Evolutionary conservation across 1,140 invertebrate genomes (phyloP), one percentile per base, ranked within the genome.

Genomic region (Coboldia fuscipes): DNA sequence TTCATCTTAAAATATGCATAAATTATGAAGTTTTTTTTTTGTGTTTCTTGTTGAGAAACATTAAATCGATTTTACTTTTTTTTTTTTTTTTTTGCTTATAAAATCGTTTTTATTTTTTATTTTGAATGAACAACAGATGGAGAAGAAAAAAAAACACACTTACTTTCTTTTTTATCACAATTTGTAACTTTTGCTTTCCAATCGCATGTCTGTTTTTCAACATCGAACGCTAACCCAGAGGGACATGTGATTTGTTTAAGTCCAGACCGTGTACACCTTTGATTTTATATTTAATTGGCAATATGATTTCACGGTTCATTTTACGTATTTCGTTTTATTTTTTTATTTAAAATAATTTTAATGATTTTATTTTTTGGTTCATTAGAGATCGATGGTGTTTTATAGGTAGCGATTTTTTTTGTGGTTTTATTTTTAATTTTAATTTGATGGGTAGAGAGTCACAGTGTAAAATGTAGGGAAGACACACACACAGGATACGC

Each of bases 161-260:
- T 84, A 89, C 84, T 86, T 75, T 86, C 82, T 57, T 86, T 72
- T 66, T 77, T 79, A 69, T 88, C 79, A 75, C 84, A 90, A 75
- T 84, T 88, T 68, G 68, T 79, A 67, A 89, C 84, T 74, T 89
- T 88, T 67, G 75, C 79, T 70, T 88, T 89, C 83, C 85, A 90
- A 69, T 90, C 84, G 67, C 86, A 90, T 61, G 84, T 90, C 68
- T 92, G 86, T 71, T 88, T 85, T 68, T 85, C 77, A 65, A 92
- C 75, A 72, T 92, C 86, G 72, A 92, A 92, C 65, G 81, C 78
- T 68, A 92, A 70, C 65, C 84, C 83, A 57, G 79, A 81, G 52
- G 83, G 83, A 62, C 86, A 92, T 63, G 78, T 80, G 66, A 90
- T 83, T 74, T 81, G 75, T 76, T 82, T 82, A 66, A 84, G 72